Base-by-base conservation (phyloP, 2,113 vertebrate genomes). In the Periophthalmodon schlosseri region DNA sequence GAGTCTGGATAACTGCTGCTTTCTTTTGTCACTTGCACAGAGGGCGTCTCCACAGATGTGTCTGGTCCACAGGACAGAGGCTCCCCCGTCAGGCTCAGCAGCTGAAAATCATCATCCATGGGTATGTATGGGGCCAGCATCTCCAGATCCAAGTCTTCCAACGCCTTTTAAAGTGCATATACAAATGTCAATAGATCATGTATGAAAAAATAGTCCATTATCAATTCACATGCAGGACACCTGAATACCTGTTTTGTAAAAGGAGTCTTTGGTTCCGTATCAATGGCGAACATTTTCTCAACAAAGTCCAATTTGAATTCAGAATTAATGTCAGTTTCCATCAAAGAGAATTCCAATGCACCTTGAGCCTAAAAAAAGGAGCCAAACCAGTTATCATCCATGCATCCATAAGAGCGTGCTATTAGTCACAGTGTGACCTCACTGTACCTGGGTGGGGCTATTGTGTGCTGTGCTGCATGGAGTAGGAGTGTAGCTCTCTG, bases 41-140 rank as follows among this genome's bases (percentile, higher is more conserved):
- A 89, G 69, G 94, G 93, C n/a, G 91, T 92, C n/a, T 92, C 89
- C n/a, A 84, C 84, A 3, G 88, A 68, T 39, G 92, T 24, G 24
- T 85, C 88, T 8, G 94, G 72, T 77, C 79, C 84, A 18, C 94
- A 75, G 13, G 94, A 87, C 58, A 91, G 88, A 70, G 89, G 90
- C 72, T 97, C 94, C 8, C 94, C 89, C 0, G 95, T 95, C 24
- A 96, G 83, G 69, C 94, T 95, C 49, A 95, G 95, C 76, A 99
- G 92, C 94, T 98, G 98, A 92, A 97, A 98, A 85, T 99, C 98
- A 15, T 98, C 97, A 44, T 99, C 98, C 97, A 99, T 99, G 46
- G 97, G 95, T 88, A 99, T 99, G 80, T 99, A 99, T 13, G 98
- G 98, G 66, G 98, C 98, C 70, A 99, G 86, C 97, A 98, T 99